A percentile compares a stretch with the other conserved stretches of the same genome.
These are phyloP conservation scores for Sebastes fasciatus DNA, from an alignment of 2,113 vertebrate species.

Conservation along the genomic window DNA sequence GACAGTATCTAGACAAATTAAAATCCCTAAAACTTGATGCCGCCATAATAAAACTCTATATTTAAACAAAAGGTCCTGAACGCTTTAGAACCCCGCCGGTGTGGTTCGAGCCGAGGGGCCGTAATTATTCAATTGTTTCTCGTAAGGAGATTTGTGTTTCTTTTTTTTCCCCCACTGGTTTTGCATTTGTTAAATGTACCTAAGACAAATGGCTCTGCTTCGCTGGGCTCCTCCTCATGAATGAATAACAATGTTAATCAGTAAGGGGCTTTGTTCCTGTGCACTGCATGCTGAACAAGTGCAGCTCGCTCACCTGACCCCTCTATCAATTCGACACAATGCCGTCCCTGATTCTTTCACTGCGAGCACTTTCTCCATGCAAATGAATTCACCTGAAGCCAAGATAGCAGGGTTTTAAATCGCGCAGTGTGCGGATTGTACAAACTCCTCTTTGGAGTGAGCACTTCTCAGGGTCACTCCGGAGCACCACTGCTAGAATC, in stretches of 20 bases:
- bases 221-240: slow-evolving; percentile 59
- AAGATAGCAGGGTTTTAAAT: slow-evolving; percentile 33
- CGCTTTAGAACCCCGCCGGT: slow-evolving; percentile 32
- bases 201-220: slow-evolving; percentile 70
- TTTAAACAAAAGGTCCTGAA: slow-evolving; percentile 50
- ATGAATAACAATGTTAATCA: slow-evolving; percentile 77
- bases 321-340: slow-evolving; percentile 53
- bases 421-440: not conserved
- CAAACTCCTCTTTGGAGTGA: not conserved
- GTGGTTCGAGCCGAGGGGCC: slow-evolving; percentile 15
- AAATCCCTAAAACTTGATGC: slow-evolving; percentile 27
- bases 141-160: slow-evolving; percentile 38
- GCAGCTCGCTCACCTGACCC: slow-evolving; percentile 62
- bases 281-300: slow-evolving; percentile 45
- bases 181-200: slow-evolving; percentile 67
- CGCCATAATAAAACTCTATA: slow-evolving; percentile 16
- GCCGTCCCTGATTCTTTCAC: slow-evolving; percentile 26
- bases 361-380: slow-evolving; percentile 15
- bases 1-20: slow-evolving; percentile 28
- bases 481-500: slow-evolving; percentile 11
- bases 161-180: slow-evolving; percentile 6
- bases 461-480: slow-evolving; percentile 49
- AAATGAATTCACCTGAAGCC: slow-evolving; percentile 32
- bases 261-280: slow-evolving; percentile 48
- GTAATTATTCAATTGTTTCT: slow-evolving; percentile 66